Evolutionary conservation across 2,797 vertebrate genomes (phyloP).

Genomic region (Acanthiza pusilla): DNA sequence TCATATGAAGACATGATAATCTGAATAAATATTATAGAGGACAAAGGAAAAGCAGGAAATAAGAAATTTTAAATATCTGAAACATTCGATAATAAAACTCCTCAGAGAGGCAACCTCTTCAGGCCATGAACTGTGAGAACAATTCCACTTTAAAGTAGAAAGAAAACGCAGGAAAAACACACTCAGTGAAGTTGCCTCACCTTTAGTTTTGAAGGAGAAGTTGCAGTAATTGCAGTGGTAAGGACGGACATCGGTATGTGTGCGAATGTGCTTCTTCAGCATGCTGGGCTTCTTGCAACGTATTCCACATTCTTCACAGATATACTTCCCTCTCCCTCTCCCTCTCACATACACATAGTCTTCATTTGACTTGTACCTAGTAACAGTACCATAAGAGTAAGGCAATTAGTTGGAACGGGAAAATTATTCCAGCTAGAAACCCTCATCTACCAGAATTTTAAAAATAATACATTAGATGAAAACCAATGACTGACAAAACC

Average conservation of each 20-base stretch:
- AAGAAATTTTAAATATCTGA: not conserved
- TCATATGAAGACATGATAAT: not conserved
- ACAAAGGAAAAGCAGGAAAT: not conserved
- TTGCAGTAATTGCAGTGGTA: slow-evolving; percentile 97
- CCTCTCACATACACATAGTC: slow-evolving; percentile 98
- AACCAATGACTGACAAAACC: not conserved
- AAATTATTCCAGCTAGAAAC: not conserved
- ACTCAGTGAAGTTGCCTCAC: slow-evolving; percentile 59
- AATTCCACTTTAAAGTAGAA: not conserved
- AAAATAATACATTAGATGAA: not conserved
- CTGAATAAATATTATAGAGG: not conserved
- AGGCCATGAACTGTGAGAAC: not conserved
- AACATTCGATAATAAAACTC: not conserved
- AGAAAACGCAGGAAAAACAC: not conserved
- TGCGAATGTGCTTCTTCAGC: slow-evolving; percentile 98
- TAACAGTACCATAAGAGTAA: not conserved
- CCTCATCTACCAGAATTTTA: not conserved
- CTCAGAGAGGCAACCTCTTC: not conserved
- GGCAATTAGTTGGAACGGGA: not conserved
- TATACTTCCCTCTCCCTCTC: slow-evolving; percentile 95
- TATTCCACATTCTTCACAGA: slow-evolving; percentile 98
- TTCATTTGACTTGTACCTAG: slow-evolving; percentile 97
- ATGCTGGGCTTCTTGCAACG: slow-evolving; percentile 99
- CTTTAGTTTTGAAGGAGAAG: slow-evolving; percentile 99
- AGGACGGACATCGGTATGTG: slow-evolving; percentile 95